phyloP scores from a whole-genome alignment of 2,888 invertebrate genomes.

The Nymphalis urticae region DNA sequence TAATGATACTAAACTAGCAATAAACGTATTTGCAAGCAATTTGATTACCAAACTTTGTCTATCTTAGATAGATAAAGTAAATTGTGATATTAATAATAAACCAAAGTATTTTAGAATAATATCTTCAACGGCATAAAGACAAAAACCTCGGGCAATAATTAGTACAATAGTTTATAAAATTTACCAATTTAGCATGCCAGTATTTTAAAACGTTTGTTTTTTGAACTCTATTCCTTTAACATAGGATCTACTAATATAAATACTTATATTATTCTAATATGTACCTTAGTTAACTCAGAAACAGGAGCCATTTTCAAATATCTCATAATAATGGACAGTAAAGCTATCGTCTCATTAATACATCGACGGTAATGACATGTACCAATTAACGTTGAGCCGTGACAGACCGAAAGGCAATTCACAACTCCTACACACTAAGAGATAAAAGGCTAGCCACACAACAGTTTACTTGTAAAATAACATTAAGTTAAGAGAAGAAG shows the following conservation, averaged over 20 bases:
- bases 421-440: conserved; percentile 43
- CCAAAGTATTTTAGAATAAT: too few species aligned
- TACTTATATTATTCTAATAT: not conserved
- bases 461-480: conserved; percentile 11
- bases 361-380: conserved; percentile 44
- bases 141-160: conserved; percentile 6
- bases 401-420: conserved; percentile 46
- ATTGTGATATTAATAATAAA: too few species aligned
- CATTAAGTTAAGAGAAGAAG: conserved; percentile 4
- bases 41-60: too few species aligned
- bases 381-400: conserved; percentile 47
- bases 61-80: too few species aligned
- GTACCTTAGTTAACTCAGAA: not conserved
- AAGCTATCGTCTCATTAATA: conserved; percentile 44
- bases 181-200: not conserved
- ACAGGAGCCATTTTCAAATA: not conserved
- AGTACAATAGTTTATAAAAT: conserved; percentile 10
- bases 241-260: not conserved
- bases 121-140: not conserved
- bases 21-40: too few species aligned
- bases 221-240: not conserved
- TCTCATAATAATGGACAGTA: not conserved
- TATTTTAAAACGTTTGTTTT: not conserved
- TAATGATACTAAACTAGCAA: too few species aligned
- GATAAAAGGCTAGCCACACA: conserved; percentile 16